These are phyloP conservation scores for Australoheros facetus DNA, from an alignment of 2,797 vertebrate species.

Conservation along the genomic window DNA sequence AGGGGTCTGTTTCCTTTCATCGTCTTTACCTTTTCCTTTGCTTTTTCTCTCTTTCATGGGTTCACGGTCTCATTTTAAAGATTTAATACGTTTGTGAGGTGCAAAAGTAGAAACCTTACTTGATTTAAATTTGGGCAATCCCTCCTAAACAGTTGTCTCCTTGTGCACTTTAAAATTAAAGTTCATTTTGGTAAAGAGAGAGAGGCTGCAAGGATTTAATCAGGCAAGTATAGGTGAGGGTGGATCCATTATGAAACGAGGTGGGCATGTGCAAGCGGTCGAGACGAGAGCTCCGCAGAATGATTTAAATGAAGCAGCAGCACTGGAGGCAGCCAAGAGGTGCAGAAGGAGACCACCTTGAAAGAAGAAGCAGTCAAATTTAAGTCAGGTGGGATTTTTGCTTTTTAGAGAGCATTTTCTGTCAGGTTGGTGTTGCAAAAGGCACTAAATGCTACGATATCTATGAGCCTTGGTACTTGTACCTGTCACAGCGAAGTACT, in stretches of 20 bases:
- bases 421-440: not conserved
- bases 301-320: not conserved
- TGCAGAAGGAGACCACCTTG: not conserved
- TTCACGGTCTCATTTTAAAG: not conserved
- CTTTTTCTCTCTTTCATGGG: not conserved
- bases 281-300: not conserved
- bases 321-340: not conserved
- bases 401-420: not conserved
- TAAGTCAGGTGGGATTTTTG: not conserved
- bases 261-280: not conserved
- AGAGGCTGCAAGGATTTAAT: not conserved
- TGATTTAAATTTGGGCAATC: not conserved
- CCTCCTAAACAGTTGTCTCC: not conserved
- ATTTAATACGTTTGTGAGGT: not conserved
- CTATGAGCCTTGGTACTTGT: not conserved
- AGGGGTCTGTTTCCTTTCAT: not conserved
- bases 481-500: not conserved
- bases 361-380: not conserved
- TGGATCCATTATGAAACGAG: not conserved
- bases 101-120: not conserved
- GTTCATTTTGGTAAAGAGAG: not conserved
- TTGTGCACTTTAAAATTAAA: not conserved
- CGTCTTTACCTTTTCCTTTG: not conserved
- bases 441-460: not conserved
- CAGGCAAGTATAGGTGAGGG: not conserved